Evolutionary conservation across 1,140 invertebrate species (phyloP).

Genomic region (Atta cephalotes): DNA sequence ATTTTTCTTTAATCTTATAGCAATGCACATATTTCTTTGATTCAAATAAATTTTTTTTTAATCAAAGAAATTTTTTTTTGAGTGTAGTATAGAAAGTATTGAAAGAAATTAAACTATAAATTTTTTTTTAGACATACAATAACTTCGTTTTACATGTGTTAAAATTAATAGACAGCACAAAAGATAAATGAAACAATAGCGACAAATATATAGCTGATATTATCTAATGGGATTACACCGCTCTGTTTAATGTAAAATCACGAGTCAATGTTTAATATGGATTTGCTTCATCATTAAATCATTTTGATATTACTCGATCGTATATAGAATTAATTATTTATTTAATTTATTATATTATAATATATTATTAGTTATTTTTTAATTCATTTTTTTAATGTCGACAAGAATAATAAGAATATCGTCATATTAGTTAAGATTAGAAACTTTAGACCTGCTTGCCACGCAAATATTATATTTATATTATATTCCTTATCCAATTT

Average conservation of each 20-base stretch:
- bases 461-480: neutral
- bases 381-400: neutral
- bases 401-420: neutral
- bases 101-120: neutral
- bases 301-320: neutral
- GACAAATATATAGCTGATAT: neutral
- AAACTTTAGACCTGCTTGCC: neutral
- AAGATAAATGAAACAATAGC: neutral
- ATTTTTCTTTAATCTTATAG: too few relatives aligned
- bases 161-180: too few relatives aligned
- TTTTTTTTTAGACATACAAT: neutral
- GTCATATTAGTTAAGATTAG: neutral
- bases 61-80: too few relatives aligned
- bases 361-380: neutral
- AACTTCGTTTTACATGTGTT: neutral
- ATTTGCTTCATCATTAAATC: neutral
- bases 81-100: neutral
- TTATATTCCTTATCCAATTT: neutral
- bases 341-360: neutral
- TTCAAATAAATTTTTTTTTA: too few relatives aligned
- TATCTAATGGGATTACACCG: neutral
- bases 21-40: too few relatives aligned
- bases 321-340: neutral
- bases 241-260: constrained; percentile 16
- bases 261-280: neutral